A percentile compares a stretch with the other conserved stretches of the same genome.
Evolutionary conservation across 2,888 invertebrate species (phyloP).

Genomic region (Actias luna): DNA sequence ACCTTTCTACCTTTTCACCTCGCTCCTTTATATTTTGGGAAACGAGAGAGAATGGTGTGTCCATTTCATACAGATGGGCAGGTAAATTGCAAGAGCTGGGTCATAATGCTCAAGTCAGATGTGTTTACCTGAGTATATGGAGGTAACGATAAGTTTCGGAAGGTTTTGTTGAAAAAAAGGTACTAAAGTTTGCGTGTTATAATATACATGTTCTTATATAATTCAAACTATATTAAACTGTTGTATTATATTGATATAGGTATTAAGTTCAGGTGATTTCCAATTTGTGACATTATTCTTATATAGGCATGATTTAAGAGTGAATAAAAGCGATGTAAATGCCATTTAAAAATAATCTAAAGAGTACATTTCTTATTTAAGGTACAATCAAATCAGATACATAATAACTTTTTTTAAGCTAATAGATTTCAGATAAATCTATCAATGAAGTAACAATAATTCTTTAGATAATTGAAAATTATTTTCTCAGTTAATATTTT

Average conservation of each 20-base stretch:
- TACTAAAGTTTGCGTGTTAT: not conserved
- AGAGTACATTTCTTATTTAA: no score
- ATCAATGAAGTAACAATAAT: no score
- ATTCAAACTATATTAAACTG: not conserved
- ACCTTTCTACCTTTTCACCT: conserved; percentile 32
- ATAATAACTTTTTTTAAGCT: no score
- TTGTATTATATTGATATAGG: no score
- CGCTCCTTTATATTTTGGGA: conserved; percentile 30
- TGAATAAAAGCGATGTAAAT: no score
- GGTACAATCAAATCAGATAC: no score
- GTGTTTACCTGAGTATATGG: conserved; percentile 28
- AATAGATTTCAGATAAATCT: no score
- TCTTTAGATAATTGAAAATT: not conserved
- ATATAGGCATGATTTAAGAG: no score
- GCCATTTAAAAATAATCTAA: no score
- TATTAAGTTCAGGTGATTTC: no score
- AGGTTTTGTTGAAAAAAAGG: not conserved
- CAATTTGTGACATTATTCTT: no score
- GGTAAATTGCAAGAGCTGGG: conserved; percentile 33
- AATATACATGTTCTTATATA: not conserved
- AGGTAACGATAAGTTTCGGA: not conserved
- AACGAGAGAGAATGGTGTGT: conserved; percentile 33
- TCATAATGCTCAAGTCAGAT: conserved; percentile 27
- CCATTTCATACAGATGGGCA: conserved; percentile 43
- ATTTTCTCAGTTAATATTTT: no score